Percentiles rank a stretch among this genome's conserved stretches.
These are phyloP conservation scores for Tenthredo notha DNA, from an alignment of 2,888 invertebrate genomes.

Conservation along the genomic window DNA sequence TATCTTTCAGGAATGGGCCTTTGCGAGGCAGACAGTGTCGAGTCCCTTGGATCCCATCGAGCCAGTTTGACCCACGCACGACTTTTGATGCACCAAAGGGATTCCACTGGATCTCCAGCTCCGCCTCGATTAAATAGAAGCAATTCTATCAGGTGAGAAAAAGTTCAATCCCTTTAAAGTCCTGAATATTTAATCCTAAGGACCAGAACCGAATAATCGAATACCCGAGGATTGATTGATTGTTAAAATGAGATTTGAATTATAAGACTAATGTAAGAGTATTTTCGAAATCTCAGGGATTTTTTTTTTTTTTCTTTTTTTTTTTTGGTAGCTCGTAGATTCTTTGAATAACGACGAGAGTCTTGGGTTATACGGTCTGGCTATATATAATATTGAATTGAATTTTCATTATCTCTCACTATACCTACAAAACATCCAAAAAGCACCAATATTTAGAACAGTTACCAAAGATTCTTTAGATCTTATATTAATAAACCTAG, in stretches of 20 bases:
- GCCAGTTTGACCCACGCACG: constrained; percentile 87
- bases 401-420: constrained; percentile 19
- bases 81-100: constrained; percentile 82
- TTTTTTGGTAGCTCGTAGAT: too few species aligned
- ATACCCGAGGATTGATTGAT: not conserved
- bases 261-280: not conserved
- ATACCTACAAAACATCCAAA: constrained; percentile 3
- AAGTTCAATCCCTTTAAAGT: constrained; percentile 57
- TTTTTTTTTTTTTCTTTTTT: too few species aligned
- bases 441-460: not conserved
- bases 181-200: constrained; percentile 56
- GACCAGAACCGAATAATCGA: not conserved
- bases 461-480: not conserved
- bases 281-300: not conserved
- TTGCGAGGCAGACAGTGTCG: constrained; percentile 95
- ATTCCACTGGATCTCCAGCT: constrained; percentile 81
- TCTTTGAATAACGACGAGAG: not conserved
- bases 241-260: not conserved
- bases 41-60: constrained; percentile 88
- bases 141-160: constrained; percentile 93
- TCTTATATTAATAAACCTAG: not conserved
- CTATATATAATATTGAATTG: not conserved
- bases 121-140: constrained; percentile 91
- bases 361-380: not conserved
- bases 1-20: constrained; percentile 78